Evolutionary conservation across 2,113 vertebrate genomes (phyloP).

Genomic region (Laterallus jamaicensis): DNA sequence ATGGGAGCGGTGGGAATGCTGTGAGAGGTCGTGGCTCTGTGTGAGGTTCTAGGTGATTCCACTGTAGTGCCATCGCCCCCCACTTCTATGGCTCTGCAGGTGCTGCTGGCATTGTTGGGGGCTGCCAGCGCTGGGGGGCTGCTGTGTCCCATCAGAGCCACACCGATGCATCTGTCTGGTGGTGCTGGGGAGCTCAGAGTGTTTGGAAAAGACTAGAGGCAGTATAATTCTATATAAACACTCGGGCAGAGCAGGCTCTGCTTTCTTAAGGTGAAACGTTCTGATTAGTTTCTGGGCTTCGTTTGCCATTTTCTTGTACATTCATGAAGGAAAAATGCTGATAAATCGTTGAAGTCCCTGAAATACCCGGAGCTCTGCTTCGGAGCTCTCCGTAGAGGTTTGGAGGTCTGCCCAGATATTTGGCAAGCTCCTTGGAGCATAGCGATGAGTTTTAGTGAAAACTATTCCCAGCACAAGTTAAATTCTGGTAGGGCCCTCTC

Average conservation of each 20-base stretch:
- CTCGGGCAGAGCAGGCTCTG: background rate
- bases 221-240: background rate
- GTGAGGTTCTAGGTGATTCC: background rate
- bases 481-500: background rate
- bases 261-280: background rate
- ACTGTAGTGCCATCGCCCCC: background rate
- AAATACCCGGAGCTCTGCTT: background rate
- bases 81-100: background rate
- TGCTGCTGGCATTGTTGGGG: background rate
- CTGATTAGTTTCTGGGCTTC: background rate
- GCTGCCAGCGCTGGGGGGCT: background rate
- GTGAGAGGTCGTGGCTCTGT: background rate
- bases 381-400: background rate
- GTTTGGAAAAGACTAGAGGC: background rate
- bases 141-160: background rate
- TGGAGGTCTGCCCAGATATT: background rate
- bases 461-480: background rate
- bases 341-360: background rate
- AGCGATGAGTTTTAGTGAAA: background rate
- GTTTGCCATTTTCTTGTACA: background rate
- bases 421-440: background rate
- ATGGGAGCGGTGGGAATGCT: background rate
- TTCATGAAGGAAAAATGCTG: background rate
- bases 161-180: background rate
- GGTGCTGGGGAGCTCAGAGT: background rate